A percentile compares a stretch with the other conserved stretches of the same genome.
Conservation (phyloP, 1,140 invertebrate genomes). For the Phymastichus coffea region DNA sequence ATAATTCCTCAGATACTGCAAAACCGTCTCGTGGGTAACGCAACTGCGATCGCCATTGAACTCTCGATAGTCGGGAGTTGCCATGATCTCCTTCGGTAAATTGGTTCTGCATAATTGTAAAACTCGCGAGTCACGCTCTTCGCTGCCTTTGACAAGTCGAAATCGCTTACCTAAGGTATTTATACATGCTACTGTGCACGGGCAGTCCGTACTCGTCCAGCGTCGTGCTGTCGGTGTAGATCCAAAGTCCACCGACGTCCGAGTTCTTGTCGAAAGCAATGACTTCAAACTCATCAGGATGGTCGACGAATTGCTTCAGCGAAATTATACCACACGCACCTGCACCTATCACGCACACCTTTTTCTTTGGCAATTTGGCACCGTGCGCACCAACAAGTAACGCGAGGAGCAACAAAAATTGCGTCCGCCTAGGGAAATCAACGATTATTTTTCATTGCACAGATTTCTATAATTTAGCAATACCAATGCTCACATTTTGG, state of each 20-base stretch:
- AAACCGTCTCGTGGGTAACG: conserved; percentile 62
- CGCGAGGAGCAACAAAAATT: neutral
- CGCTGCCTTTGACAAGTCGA: too few species aligned
- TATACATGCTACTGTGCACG: conserved; percentile 73
- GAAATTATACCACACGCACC: conserved; percentile 76
- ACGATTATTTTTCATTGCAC: too few species aligned
- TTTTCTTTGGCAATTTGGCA: conserved; percentile 36
- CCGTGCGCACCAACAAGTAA: neutral
- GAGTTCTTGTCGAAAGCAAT: conserved; percentile 59
- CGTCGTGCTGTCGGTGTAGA: conserved; percentile 64
- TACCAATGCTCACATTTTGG: too few species aligned
- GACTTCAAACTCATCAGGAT: neutral
- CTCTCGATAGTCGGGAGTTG: conserved; percentile 68
- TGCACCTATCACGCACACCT: conserved; percentile 74
- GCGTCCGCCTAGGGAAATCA: too few species aligned
- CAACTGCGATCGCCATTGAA: conserved; percentile 55
- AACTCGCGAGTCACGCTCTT: too few species aligned
- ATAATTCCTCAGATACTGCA: conserved; percentile 66
- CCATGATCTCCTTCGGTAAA: conserved; percentile 76
- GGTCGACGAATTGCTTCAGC: conserved; percentile 57
- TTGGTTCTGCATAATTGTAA: too few species aligned
- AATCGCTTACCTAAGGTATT: conserved; percentile 59
- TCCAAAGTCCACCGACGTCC: conserved; percentile 70
- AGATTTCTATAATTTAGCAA: too few species aligned
- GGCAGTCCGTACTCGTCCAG: conserved; percentile 61